Conservation (phyloP, 2,888 invertebrate genomes). For the Hirtodrosophila duncani region DNA sequence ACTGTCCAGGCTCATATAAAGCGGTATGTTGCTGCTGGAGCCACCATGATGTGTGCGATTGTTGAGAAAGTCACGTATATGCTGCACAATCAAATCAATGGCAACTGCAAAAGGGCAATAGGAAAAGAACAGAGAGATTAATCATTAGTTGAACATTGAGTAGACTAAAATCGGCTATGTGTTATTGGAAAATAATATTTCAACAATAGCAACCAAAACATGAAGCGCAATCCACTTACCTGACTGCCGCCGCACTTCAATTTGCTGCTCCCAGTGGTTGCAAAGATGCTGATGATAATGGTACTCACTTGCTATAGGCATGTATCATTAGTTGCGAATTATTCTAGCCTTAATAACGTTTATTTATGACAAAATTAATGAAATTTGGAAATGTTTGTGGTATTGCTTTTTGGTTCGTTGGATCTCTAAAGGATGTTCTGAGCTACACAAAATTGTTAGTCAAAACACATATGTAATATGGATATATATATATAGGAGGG, state of each 20-base stretch:
- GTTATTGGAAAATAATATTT: conserved; percentile 6
- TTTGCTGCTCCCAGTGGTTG: conserved; percentile 10
- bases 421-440: too few relatives aligned
- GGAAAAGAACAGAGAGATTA: not conserved
- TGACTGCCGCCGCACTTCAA: too few relatives aligned
- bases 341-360: too few relatives aligned
- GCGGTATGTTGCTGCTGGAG: conserved; percentile 70
- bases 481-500: too few relatives aligned
- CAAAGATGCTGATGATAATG: conserved; percentile 3
- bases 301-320: too few relatives aligned
- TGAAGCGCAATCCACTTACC: conserved; percentile 16
- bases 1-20: conserved; percentile 63
- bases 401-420: too few relatives aligned
- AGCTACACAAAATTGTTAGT: too few relatives aligned
- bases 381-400: too few relatives aligned
- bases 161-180: not conserved
- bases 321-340: too few relatives aligned
- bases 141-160: not conserved
- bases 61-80: conserved; percentile 93
- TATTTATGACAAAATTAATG: too few relatives aligned
- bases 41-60: conserved; percentile 78
- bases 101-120: conserved; percentile 85
- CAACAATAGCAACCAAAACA: conserved; percentile 13
- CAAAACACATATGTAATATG: too few relatives aligned
- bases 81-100: conserved; percentile 97